Base-by-base conservation (phyloP, 2,888 invertebrate species). In the Caradrina kadenii region DNA sequence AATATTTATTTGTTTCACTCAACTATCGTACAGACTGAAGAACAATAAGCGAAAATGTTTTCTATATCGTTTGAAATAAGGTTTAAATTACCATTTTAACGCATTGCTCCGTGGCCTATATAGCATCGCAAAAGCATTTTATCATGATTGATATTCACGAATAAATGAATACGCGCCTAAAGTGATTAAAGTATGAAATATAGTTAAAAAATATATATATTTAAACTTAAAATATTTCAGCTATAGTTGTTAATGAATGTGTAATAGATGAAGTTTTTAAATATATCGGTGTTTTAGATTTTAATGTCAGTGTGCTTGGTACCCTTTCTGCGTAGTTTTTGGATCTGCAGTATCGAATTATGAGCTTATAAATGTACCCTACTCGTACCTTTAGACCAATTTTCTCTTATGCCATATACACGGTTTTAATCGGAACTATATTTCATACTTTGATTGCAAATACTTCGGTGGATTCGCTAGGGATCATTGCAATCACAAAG, bases 401-500 rank as follows among this genome's bases (percentile, higher is more conserved):
- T 76, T 68, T 76, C 69, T 62, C 68, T 42, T 55, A 62, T 52
- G 72, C 68, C 45, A 52, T 79, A 55, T 80, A 80, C 76, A 76
- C 17, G 50, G 58, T 59, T 80, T 62, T 66, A 63, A 60, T 54
- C 10, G 52, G n/a, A 55, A 50, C 79, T 63, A 60, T 78, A 64
- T 81, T 83, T 79, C 82, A 81, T 81, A 73, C 82, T 81, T 69
- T 64, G 39, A n/a, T 76, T 60, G 52, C 49, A 21, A 53, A 31
- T 56, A 64, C 26, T 60, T 53, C 17, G 53, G 61, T 69, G 55
- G 26, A 42, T 45, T 71, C 73, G 69, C 78, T 76, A 80, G 81
- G 80, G 85, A 77, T 69, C 35, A 80, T 74, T 86, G 87, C 87
- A 86, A 87, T 86, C 82, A 76, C 73, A 87, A 70, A 52, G 65